Conservation (phyloP, 2,888 invertebrate species). For the Harmothoe impar region DNA sequence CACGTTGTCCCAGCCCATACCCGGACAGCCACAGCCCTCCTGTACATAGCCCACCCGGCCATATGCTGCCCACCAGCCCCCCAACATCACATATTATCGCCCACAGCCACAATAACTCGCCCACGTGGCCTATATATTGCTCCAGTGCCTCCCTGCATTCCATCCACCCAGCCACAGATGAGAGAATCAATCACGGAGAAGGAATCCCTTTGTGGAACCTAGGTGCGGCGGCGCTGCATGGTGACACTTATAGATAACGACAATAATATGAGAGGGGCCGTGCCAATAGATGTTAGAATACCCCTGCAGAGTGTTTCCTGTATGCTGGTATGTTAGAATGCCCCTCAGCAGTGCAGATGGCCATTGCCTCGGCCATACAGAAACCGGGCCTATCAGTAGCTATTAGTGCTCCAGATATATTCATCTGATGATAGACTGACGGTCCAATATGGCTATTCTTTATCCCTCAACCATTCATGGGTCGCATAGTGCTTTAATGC, state of each 20-base stretch:
- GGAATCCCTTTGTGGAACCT: not conserved
- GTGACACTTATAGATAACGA: not conserved
- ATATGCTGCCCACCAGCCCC: constrained; percentile 2
- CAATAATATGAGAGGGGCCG: not conserved
- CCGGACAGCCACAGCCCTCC: too few relatives aligned
- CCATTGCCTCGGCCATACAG: not conserved
- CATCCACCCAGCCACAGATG: not conserved
- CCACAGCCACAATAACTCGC: not conserved
- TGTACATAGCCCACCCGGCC: too few relatives aligned
- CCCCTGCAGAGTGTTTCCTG: not conserved
- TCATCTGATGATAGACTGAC: not conserved
- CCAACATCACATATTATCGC: not conserved
- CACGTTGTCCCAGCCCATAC: not conserved
- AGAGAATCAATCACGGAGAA: not conserved
- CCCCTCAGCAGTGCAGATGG: not conserved
- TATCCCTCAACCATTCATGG: too few relatives aligned
- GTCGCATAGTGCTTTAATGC: too few relatives aligned
- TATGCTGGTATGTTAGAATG: not conserved
- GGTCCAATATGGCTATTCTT: not conserved
- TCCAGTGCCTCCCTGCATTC: not conserved
- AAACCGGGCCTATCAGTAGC: too few relatives aligned
- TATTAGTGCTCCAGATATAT: not conserved
- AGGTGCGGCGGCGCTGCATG: not conserved
- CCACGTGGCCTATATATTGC: not conserved
- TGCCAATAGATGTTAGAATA: not conserved